phyloP scores from a whole-genome alignment of 2,888 invertebrate genomes.

The Myathropa florea region DNA sequence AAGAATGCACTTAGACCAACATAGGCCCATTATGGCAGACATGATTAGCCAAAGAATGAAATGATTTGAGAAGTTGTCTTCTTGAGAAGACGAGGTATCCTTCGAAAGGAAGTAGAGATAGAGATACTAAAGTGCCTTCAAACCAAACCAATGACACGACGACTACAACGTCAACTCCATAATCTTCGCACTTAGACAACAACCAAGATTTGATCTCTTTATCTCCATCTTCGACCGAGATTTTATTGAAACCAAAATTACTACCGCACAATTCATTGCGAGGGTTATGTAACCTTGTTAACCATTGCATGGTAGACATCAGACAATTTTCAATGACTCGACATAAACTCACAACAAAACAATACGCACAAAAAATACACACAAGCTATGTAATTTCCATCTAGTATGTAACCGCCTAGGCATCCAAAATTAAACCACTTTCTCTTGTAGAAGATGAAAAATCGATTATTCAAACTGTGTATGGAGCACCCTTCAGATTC shows the following conservation, averaged over 20 bases:
- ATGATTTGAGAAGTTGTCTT: no score
- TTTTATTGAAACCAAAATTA: neutral
- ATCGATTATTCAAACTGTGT: constrained; percentile 17
- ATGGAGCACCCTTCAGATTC: neutral
- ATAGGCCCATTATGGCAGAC: no score
- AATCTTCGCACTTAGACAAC: neutral
- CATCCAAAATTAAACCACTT: neutral
- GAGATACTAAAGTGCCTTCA: neutral
- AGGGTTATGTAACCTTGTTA: neutral
- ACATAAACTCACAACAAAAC: neutral
- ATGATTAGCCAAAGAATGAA: no score
- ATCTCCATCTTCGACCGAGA: neutral
- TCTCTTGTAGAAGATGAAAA: neutral
- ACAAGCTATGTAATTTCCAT: neutral
- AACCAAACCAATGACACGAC: neutral
- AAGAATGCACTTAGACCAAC: no score
- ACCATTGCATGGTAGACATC: neutral
- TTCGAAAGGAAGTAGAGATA: no score
- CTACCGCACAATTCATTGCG: neutral
- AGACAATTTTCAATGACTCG: neutral
- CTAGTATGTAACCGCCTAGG: neutral
- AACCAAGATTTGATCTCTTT: neutral
- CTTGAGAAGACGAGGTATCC: no score
- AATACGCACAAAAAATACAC: neutral
- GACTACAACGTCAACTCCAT: neutral